Conservation (phyloP, 1,140 invertebrate species). For the Mercenaria mercenaria region DNA sequence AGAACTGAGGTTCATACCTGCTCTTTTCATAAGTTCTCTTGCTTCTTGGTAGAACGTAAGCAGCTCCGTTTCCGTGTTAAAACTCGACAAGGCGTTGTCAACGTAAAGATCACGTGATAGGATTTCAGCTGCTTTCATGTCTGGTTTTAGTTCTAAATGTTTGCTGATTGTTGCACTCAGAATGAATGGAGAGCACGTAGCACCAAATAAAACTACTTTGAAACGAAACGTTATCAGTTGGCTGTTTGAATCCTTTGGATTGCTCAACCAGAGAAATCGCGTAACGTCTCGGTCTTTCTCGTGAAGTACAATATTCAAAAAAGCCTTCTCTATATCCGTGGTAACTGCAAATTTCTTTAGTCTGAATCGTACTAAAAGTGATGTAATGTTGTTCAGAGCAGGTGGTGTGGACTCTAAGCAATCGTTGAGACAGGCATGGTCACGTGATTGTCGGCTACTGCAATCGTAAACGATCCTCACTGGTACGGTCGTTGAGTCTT, state of each 20-base stretch:
- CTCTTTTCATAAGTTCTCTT: too few species aligned
- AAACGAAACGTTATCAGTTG: not conserved
- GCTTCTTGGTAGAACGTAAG: too few species aligned
- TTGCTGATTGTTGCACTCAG: too few species aligned
- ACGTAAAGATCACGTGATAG: too few species aligned
- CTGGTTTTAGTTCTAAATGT: too few species aligned
- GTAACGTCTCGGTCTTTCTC: conserved; percentile 23
- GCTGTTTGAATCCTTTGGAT: not conserved
- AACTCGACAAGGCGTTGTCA: too few species aligned
- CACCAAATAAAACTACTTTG: not conserved
- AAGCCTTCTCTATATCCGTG: conserved; percentile 17
- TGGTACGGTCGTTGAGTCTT: conserved; percentile 61
- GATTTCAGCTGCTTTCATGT: too few species aligned
- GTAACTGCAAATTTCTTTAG: not conserved
- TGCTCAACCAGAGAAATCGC: conserved; percentile 67
- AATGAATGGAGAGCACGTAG: conserved; percentile 3
- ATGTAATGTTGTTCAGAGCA: not conserved
- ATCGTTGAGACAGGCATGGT: conserved; percentile 4
- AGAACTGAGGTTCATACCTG: too few species aligned
- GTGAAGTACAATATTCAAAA: conserved; percentile 12
- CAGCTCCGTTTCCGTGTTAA: too few species aligned
- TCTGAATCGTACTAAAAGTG: conserved; percentile 5
- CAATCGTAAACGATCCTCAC: conserved; percentile 68
- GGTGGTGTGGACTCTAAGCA: conserved; percentile 13
- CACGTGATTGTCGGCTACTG: conserved; percentile 3